Evolutionary conservation across 1,140 invertebrate species (phyloP), one percentile per base, ranked within the genome.

Genomic region (Zophobas atratus): DNA sequence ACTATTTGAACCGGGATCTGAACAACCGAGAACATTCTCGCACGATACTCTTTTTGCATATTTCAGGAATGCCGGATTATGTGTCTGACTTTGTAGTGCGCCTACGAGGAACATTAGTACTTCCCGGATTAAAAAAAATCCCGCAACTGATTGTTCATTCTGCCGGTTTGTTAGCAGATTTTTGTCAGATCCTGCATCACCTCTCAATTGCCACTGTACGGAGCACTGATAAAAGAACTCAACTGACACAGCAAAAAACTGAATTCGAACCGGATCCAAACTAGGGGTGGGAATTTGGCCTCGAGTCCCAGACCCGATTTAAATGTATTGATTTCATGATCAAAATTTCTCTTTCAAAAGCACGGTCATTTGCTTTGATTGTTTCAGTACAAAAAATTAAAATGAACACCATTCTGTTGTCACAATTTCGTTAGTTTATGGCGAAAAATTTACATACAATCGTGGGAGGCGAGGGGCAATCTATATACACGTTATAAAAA

Each of bases 291-390:
- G 1, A 63, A 63, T 63, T 63, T 39, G 35, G 57, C 36, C 1
- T 38, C 35, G 20, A 33, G 2, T 1, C 55, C 55, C 34, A 57
- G 34, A 20, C 55, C 2, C 55, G 55, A 33, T 57, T 57, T 57
- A 57, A 57, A 57, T 57, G 20, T 57, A 63, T 38, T 63, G 57
- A 63, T 63, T 39, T 38, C 34, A 36, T 34, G 35, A 38, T 63
- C 57, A 2, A 63, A 63, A 63, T 57, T 57, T 57, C 4, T 57
- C 32, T 57, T 57, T 1, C 33, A 20, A 51, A 51, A 51, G 3
- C 49, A 51, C 4, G 49, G 3, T 20, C 49, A 51, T 51, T 51
- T 20, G 49, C 6, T 51, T 51, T 51, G n/a, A 20, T 4, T 2
- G 49, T 51, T 51, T 20, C 4, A 6, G 20, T 51, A 2, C 2